Evolutionary conservation across 2,888 invertebrate species (phyloP).

Genomic region (Drosophila picticornis): DNA sequence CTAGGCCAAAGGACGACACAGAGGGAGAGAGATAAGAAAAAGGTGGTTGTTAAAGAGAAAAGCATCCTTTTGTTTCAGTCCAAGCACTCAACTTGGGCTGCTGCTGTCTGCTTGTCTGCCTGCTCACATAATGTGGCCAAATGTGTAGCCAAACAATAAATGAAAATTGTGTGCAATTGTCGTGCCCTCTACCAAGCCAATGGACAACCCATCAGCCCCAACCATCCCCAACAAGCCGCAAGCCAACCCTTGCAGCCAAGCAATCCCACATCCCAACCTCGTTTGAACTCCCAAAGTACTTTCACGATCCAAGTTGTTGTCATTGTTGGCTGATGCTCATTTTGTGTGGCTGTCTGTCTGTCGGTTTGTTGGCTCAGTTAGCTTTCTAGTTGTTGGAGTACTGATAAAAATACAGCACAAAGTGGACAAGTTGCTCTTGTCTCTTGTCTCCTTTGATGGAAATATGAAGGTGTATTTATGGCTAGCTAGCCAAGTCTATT

Average conservation of each 20-base stretch:
- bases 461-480: background rate
- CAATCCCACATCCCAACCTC: background rate
- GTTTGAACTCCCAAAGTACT: conserved; percentile 33
- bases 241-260: background rate
- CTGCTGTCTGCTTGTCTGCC: background rate
- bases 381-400: conserved; percentile 9
- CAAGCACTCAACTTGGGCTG: conserved; percentile 24
- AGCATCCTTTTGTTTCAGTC: conserved; percentile 56
- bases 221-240: too few species aligned
- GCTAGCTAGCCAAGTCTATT: background rate
- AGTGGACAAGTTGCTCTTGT: background rate
- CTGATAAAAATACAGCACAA: background rate
- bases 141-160: conserved; percentile 79
- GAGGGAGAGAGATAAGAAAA: background rate
- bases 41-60: background rate
- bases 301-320: conserved; percentile 42
- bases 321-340: conserved; percentile 49
- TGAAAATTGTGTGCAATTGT: conserved; percentile 80
- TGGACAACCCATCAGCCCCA: conserved; percentile 11
- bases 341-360: conserved; percentile 37
- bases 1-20: conserved; percentile 44
- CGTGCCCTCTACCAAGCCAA: conserved; percentile 50
- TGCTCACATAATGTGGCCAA: conserved; percentile 73
- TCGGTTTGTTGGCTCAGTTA: conserved; percentile 11
- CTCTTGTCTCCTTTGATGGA: background rate